A percentile compares a stretch with the other conserved stretches of the same genome.
phyloP scores from a whole-genome alignment of 1,140 invertebrate genomes.

The Phocides pigmalion region DNA sequence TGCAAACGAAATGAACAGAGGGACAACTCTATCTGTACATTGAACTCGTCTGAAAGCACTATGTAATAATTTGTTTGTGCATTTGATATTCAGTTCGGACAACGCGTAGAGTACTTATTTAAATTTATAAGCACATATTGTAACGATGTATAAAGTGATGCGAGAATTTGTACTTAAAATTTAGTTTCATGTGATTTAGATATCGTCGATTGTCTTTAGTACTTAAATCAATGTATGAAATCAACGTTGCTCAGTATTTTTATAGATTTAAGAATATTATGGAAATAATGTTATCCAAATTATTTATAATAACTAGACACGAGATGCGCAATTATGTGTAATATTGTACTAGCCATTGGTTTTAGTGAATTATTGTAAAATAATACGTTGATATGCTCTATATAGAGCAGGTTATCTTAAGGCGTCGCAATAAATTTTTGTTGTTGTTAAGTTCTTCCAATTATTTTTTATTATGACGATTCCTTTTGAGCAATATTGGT shows the following conservation, averaged over 20 bases:
- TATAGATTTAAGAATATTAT: conserved; percentile 75
- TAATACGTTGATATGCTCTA: conserved; percentile 38
- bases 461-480: conserved; percentile 36
- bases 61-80: conserved; percentile 27
- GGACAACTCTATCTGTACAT: conserved; percentile 33
- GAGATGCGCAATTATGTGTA: conserved; percentile 62
- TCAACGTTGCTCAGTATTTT: conserved; percentile 81
- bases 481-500: conserved; percentile 49
- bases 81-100: conserved; percentile 25
- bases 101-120: conserved; percentile 48
- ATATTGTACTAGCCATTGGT: conserved; percentile 60
- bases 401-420: conserved; percentile 22
- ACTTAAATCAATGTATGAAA: conserved; percentile 71
- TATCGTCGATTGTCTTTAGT: conserved; percentile 58
- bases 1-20: conserved; percentile 41
- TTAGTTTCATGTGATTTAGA: conserved; percentile 61
- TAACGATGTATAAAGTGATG: conserved; percentile 60
- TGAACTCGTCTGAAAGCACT: conserved; percentile 23
- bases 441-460: conserved; percentile 68
- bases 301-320: conserved; percentile 61
- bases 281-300: conserved; percentile 62
- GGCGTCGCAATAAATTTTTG: conserved; percentile 37
- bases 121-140: conserved; percentile 67
- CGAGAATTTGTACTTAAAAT: conserved; percentile 62
- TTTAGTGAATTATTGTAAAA: conserved; percentile 66